Percentiles rank a stretch among this genome's conserved stretches.
These are phyloP conservation scores for Diaphora mendica DNA, from an alignment of 2,888 invertebrate species.

Conservation along the genomic window DNA sequence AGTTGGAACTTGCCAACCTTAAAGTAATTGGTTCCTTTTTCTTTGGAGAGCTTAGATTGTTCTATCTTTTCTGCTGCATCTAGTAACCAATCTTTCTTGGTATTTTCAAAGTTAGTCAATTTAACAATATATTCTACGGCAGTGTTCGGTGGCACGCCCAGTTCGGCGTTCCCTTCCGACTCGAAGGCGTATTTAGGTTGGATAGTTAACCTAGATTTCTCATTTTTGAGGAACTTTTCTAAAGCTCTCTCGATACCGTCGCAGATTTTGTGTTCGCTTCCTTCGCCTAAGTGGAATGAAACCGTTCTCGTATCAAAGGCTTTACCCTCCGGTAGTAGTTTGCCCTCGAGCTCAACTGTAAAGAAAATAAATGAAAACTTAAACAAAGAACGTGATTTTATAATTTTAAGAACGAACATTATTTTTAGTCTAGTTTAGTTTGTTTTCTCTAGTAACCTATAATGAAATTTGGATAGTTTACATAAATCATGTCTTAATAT, in stretches of 20 bases:
- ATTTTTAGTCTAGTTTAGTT: background rate
- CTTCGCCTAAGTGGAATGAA: slow-evolving; percentile 95
- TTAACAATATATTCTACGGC: slow-evolving; percentile 93
- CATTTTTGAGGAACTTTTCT: slow-evolving; percentile 92
- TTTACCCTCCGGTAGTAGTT: slow-evolving; percentile 86
- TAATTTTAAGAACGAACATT: no score
- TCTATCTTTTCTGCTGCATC: slow-evolving; percentile 92
- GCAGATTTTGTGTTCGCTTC: slow-evolving; percentile 90
- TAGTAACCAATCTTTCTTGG: slow-evolving; percentile 93
- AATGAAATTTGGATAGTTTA: no score
- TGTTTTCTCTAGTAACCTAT: background rate
- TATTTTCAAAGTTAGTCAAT: slow-evolving; percentile 93
- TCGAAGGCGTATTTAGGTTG: slow-evolving; percentile 94
- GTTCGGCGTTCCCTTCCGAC: slow-evolving; percentile 88
- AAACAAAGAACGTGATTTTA: no score
- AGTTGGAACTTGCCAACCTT: slow-evolving; percentile 91
- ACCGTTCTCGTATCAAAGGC: slow-evolving; percentile 94
- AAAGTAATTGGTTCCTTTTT: slow-evolving; percentile 96
- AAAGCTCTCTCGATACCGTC: slow-evolving; percentile 94
- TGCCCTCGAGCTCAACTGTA: slow-evolving; percentile 85
- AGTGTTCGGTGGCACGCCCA: slow-evolving; percentile 92
- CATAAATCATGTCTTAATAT: no score
- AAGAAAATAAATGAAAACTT: slow-evolving; percentile 4
- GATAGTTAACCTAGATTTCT: slow-evolving; percentile 91
- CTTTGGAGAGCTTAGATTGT: slow-evolving; percentile 93